A percentile compares a stretch with the other conserved stretches of the same genome.
Evolutionary conservation across 1,140 invertebrate species (phyloP).

Genomic region (Hyphantria cunea): DNA sequence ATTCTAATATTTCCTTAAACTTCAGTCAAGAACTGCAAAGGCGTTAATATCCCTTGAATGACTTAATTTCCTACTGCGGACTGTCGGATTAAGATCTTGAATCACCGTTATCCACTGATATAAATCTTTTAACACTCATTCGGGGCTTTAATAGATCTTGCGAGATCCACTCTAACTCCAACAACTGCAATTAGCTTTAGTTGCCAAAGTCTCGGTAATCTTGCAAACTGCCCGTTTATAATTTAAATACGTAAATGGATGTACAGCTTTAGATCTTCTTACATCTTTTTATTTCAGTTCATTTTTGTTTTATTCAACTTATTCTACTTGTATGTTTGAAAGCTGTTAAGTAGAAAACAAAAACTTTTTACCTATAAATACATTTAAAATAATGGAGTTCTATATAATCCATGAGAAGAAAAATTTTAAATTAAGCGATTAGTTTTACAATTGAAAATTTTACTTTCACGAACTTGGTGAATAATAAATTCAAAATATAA

Average conservation of each 20-base stretch:
- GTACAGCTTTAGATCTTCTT: constrained; percentile 5
- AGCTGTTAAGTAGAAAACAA: too few relatives aligned
- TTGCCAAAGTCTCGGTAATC: constrained; percentile 57
- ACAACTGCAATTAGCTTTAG: constrained; percentile 68
- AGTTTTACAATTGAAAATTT: constrained; percentile 19
- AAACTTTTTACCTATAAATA: too few relatives aligned
- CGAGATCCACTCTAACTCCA: constrained; percentile 55
- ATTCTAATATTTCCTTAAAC: not conserved
- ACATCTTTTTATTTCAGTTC: constrained; percentile 1
- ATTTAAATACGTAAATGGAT: constrained; percentile 61
- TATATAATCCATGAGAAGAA: not conserved
- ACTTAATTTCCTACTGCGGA: constrained; percentile 68
- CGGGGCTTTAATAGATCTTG: constrained; percentile 55
- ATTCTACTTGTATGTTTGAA: not conserved
- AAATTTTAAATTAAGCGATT: constrained; percentile 7
- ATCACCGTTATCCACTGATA: constrained; percentile 62
- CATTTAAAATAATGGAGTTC: too few relatives aligned
- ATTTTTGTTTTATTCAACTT: not conserved
- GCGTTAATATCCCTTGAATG: constrained; percentile 47
- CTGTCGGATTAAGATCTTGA: constrained; percentile 52
- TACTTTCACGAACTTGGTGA: constrained; percentile 14
- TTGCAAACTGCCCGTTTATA: constrained; percentile 55
- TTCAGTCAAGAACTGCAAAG: constrained; percentile 15
- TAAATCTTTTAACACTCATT: constrained; percentile 79
- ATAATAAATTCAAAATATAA: constrained; percentile 26